phyloP scores from a whole-genome alignment of 2,888 invertebrate genomes.

The Plutella xylostella region DNA sequence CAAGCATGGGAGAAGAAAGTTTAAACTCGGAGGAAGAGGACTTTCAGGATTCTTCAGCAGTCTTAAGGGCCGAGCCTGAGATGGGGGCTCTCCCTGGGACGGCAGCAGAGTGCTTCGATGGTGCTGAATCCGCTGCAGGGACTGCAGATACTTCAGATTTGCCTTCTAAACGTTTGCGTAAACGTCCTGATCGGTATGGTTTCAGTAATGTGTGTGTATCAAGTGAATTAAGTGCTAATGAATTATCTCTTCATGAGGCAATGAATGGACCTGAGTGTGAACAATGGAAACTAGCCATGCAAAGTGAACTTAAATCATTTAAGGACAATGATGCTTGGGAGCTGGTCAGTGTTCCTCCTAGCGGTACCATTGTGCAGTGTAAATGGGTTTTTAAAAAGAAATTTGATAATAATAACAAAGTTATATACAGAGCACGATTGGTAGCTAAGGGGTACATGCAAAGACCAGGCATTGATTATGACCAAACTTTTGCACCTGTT shows the following conservation, averaged over 20 bases:
- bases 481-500: neutral
- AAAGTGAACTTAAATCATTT: conserved; percentile 1
- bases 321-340: conserved; percentile 7
- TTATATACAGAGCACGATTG: conserved; percentile 13
- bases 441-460: conserved; percentile 14
- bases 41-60: no score
- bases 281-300: conserved; percentile 15
- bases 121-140: no score
- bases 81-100: conserved; percentile 5
- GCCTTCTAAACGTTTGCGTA: neutral
- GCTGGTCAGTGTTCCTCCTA: conserved; percentile 4
- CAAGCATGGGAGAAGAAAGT: neutral
- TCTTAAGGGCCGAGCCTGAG: conserved; percentile 5
- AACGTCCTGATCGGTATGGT: neutral
- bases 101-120: no score
- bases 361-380: conserved; percentile 10
- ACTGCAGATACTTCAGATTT: neutral
- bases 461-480: neutral
- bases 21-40: conserved; percentile 6
- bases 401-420: conserved; percentile 9
- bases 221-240: conserved; percentile 8
- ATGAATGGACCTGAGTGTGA: conserved; percentile 13
- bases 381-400: conserved; percentile 14
- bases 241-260: neutral
- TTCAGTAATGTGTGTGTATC: conserved; percentile 1